Conservation (phyloP, 1,140 invertebrate genomes). For the Scaptomyza pallida region DNA sequence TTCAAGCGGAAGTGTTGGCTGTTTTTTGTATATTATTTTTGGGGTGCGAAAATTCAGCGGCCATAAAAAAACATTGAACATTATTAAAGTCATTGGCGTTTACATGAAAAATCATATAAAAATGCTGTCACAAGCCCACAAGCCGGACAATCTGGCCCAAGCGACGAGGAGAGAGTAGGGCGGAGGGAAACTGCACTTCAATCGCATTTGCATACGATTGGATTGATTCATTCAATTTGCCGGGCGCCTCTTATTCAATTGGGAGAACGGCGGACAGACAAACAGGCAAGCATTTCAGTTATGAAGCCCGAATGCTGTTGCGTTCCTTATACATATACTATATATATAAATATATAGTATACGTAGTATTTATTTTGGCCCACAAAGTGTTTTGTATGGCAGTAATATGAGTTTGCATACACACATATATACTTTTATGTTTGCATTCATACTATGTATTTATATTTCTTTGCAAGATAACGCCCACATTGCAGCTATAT, state of each 20-base stretch:
- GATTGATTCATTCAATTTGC: constrained; percentile 44
- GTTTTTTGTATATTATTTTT: neutral
- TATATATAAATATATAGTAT: too few relatives aligned
- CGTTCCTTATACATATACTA: constrained; percentile 42
- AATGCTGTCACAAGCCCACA: constrained; percentile 21
- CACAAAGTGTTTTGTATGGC: constrained; percentile 49
- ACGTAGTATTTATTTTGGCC: constrained; percentile 52
- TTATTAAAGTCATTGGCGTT: constrained; percentile 8
- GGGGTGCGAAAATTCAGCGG: constrained; percentile 57
- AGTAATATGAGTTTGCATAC: constrained; percentile 34
- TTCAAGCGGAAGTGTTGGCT: constrained; percentile 54
- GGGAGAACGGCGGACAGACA: neutral
- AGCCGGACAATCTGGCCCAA: neutral
- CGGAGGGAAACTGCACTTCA: constrained; percentile 5
- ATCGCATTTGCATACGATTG: constrained; percentile 41
- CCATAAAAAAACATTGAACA: constrained; percentile 34
- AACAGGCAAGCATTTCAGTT: constrained; percentile 64
- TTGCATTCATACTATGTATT: constrained; percentile 60
- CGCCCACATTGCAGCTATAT: neutral
- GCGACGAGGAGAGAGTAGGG: neutral
- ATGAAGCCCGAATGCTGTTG: constrained; percentile 59
- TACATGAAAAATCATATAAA: constrained; percentile 15
- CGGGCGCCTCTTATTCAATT: constrained; percentile 15
- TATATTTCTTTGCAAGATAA: constrained; percentile 19
- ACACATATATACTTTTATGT: constrained; percentile 48